Conservation (phyloP, 2,797 vertebrate species). For the Lithobates sylvaticus region DNA sequence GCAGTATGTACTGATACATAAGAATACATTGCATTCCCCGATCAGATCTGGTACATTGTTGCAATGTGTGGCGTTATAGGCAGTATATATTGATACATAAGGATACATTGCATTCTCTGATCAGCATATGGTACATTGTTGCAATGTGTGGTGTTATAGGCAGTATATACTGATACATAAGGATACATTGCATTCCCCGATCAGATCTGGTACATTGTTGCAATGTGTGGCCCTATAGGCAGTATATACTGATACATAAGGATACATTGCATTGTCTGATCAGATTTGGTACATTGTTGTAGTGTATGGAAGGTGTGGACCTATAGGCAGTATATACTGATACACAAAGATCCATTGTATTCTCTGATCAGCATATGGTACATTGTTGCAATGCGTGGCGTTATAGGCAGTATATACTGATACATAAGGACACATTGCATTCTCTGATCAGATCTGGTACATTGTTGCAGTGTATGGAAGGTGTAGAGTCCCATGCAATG, state of each 20-base stretch:
- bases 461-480: not conserved
- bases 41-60: not conserved
- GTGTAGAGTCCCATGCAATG: not conserved
- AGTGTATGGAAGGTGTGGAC: not conserved
- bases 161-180: not conserved
- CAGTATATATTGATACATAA: no score
- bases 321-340: not conserved
- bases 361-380: not conserved
- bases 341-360: not conserved
- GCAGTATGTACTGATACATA: not conserved
- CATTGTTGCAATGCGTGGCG: not conserved
- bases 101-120: no score
- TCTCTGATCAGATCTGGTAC: not conserved
- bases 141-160: no score
- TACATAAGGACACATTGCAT: not conserved
- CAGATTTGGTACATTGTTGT: not conserved
- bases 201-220: not conserved
- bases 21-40: not conserved
- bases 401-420: not conserved
- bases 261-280: not conserved
- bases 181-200: not conserved
- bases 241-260: not conserved
- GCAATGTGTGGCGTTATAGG: not conserved
- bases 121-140: no score
- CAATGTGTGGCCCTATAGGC: not conserved